phyloP scores from a whole-genome alignment of 2,113 vertebrate genomes.

The Cygnus atratus region DNA sequence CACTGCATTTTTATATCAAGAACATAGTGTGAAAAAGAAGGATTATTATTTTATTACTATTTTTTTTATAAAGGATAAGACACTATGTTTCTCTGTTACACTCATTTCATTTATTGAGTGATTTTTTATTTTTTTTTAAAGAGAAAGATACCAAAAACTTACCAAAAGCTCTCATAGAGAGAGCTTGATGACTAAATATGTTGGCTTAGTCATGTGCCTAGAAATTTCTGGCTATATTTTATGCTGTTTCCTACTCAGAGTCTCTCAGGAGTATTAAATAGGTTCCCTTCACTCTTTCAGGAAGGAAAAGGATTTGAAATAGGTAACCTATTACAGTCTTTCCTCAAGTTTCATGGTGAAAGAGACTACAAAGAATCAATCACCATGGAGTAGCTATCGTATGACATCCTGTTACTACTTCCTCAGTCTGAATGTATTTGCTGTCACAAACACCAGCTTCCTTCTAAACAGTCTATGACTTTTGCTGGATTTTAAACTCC shows the following conservation, averaged over 20 bases:
- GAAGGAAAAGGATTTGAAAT: neutral
- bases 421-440: rapidly evolving
- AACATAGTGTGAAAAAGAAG: neutral
- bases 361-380: neutral
- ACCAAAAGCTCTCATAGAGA: neutral
- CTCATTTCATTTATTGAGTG: neutral
- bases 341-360: neutral
- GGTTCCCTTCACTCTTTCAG: rapidly evolving
- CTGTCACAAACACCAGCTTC: neutral
- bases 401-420: neutral
- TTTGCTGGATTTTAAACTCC: neutral
- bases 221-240: neutral
- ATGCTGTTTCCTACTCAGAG: neutral
- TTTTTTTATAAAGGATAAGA: neutral
- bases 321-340: neutral
- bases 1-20: neutral
- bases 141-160: neutral
- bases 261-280: neutral
- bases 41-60: neutral
- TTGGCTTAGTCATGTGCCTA: neutral
- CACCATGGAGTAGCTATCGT: neutral
- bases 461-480: neutral
- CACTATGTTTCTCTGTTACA: neutral
- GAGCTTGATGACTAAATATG: neutral
- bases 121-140: no score